Evolutionary conservation across 2,888 invertebrate species (phyloP).

Genomic region (Zygogramma bicolorata): DNA sequence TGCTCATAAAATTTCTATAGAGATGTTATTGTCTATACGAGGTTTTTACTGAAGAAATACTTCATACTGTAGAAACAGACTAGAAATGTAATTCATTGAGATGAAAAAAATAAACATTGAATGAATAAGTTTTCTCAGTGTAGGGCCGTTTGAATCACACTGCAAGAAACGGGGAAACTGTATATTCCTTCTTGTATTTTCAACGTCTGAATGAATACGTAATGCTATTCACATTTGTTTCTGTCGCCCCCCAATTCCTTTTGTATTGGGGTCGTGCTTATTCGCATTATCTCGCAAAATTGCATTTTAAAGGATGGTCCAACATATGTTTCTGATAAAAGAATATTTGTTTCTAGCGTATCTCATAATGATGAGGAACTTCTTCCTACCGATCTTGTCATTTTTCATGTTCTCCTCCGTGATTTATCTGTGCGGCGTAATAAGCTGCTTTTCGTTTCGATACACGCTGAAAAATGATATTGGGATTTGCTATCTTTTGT

Average conservation of each 20-base stretch:
- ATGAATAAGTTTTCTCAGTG: constrained; percentile 22
- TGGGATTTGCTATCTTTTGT: constrained; percentile 7
- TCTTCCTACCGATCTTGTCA: constrained; percentile 39
- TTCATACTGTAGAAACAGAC: too few relatives aligned
- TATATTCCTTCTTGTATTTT: constrained; percentile 54
- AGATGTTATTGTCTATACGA: too few relatives aligned
- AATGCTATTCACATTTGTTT: constrained; percentile 68
- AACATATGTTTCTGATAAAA: constrained; percentile 66
- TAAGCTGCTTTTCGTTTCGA: constrained; percentile 36
- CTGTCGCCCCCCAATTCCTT: constrained; percentile 61
- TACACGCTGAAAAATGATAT: constrained; percentile 10
- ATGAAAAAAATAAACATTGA: too few relatives aligned
- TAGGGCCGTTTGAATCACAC: constrained; percentile 54
- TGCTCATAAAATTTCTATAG: too few relatives aligned
- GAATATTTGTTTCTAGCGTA: constrained; percentile 48
- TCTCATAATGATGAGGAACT: constrained; percentile 45
- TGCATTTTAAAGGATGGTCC: constrained; percentile 65
- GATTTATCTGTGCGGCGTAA: constrained; percentile 39
- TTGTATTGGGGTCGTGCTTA: constrained; percentile 61
- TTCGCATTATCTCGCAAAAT: constrained; percentile 64
- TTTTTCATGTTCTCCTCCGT: constrained; percentile 37
- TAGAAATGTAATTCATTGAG: too few relatives aligned
- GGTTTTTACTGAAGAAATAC: too few relatives aligned
- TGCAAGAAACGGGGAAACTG: constrained; percentile 54
- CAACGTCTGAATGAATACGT: constrained; percentile 65